Evolutionary conservation across 2,797 vertebrate species (phyloP).

Genomic region (Rousettus madagascariensis): DNA sequence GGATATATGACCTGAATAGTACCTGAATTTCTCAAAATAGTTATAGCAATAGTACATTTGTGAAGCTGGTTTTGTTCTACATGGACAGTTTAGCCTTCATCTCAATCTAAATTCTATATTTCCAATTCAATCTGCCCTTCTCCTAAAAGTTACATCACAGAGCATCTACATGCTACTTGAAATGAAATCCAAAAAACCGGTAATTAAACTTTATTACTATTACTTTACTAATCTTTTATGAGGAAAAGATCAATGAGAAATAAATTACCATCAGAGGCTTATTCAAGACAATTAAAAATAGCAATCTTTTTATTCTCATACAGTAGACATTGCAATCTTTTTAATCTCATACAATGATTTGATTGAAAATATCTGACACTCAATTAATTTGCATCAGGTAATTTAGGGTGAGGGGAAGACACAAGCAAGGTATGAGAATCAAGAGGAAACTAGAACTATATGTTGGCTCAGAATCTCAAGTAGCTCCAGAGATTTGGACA

Average conservation of each 20-base stretch:
- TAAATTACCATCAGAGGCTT: neutral
- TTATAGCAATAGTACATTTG: neutral
- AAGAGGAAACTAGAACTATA: neutral
- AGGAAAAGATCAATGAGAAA: constrained; percentile 13
- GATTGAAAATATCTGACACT: constrained; percentile 16
- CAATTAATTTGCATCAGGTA: neutral
- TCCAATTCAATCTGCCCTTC: neutral
- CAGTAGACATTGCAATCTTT: neutral
- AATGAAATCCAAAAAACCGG: neutral
- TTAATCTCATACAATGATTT: neutral
- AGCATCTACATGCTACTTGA: neutral
- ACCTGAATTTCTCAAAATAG: neutral
- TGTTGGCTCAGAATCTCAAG: neutral
- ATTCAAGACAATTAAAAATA: neutral
- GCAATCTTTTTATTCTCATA: neutral
- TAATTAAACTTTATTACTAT: constrained; percentile 1
- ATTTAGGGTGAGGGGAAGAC: neutral
- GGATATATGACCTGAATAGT: neutral
- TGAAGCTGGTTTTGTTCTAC: neutral
- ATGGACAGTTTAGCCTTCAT: neutral
- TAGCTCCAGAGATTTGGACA: neutral
- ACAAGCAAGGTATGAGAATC: neutral
- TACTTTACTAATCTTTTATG: neutral
- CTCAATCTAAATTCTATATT: neutral
- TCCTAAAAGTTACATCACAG: neutral